Conservation (phyloP, 37 sponge, comb jelly and placozoan species). For the Ianthella basta region DNA sequence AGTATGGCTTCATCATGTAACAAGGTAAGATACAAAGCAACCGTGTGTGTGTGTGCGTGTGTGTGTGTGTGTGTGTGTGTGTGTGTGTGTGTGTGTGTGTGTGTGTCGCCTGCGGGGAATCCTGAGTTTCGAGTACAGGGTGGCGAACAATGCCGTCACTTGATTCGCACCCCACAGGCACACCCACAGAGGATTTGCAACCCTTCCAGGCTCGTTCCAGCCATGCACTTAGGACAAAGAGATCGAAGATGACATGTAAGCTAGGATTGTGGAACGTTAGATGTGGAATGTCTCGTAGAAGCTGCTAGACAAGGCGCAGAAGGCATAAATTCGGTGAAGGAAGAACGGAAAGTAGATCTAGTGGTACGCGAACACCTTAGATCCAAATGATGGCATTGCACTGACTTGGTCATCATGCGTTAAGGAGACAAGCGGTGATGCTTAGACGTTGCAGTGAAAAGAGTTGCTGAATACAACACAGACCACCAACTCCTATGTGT, state of each 20-base stretch:
- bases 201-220: conserved; percentile 14
- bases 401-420: conserved; percentile 37
- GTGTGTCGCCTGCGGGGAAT: neutral
- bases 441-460: conserved; percentile 24
- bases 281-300: neutral
- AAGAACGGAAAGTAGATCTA: conserved; percentile 20
- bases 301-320: neutral
- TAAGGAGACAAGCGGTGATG: conserved; percentile 32
- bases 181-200: conserved; percentile 19
- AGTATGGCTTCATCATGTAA: too few relatives aligned
- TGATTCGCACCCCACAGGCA: conserved; percentile 5
- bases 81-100: too few relatives aligned
- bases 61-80: too few relatives aligned
- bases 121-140: conserved; percentile 3
- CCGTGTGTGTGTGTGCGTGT: too few relatives aligned
- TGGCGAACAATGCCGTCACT: conserved; percentile 18
- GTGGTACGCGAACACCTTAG: neutral
- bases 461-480: conserved; percentile 40
- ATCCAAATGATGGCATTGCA: conserved; percentile 1
- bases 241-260: conserved; percentile 20
- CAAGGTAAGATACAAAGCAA: too few relatives aligned
- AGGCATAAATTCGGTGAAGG: conserved; percentile 12
- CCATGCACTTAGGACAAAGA: conserved; percentile 17
- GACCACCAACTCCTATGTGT: conserved; percentile 30
- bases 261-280: conserved; percentile 24